Base-by-base conservation (phyloP, 1,140 invertebrate genomes). In the Manduca sexta region DNA sequence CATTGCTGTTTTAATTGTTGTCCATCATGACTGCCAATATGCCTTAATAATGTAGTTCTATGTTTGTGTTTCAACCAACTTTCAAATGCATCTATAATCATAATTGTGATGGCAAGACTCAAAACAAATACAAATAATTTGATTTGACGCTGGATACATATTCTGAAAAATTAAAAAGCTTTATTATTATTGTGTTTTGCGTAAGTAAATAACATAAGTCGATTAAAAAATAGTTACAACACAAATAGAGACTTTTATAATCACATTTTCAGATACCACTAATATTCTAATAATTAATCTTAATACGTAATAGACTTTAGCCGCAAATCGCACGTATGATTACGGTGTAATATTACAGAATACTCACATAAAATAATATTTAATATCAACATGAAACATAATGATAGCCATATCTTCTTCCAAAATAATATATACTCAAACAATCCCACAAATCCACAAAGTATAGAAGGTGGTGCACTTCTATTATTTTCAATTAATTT, bases 31-130 rank as follows among this genome's bases (percentile, higher is more conserved):
- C 18, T 48, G n/a, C 64, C 63, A 48, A 82, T 47, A 43, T 64
- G 64, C 64, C 78, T 80, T 2, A 84, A 49, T 52, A 67, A 84
- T 40, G 66, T 54, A 37, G 72, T 83, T 55, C 81, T 74, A 52
- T 84, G 81, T 65, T 84, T 84, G 54, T 74, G 60, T 58, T 73
- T 81, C 30, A 84, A 56, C 81, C 81, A 84, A n/a, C 66, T 48
- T 61, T 84, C 81, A 55, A 83, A 69, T 39, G 70, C 79, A 64
- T 84, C 77, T 42, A 75, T 43, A 51, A 39, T 48, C 35, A 78
- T 10, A 38, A 75, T 45, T 34, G 60, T 33, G 41, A 71, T 58
- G 42, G 45, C 62, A 42, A 71, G 41, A 45, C 59, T 56, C 33
- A 71, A 61, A 40, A 72, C 35, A 43, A 81, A 73, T 61, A 73